phyloP scores from a whole-genome alignment of 2,888 invertebrate species.

The Lasioglossum lativentre region DNA sequence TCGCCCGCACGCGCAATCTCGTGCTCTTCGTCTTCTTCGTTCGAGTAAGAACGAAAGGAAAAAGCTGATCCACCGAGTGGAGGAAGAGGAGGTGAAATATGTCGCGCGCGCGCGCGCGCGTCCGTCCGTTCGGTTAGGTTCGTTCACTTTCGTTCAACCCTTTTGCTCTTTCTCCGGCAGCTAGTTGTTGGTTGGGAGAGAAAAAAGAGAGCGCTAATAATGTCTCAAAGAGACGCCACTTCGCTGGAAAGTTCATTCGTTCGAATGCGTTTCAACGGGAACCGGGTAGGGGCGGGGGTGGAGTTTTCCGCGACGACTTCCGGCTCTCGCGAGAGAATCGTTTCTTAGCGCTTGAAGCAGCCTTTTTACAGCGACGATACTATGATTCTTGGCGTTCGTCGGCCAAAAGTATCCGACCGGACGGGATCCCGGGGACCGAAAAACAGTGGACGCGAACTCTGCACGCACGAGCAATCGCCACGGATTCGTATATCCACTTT shows the following conservation, averaged over 20 bases:
- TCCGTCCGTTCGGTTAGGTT: not conserved
- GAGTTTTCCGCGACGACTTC: slow-evolving; percentile 31
- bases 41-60: not conserved
- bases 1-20: no score
- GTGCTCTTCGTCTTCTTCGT: not conserved
- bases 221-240: slow-evolving; percentile 9
- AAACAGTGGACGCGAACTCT: not conserved
- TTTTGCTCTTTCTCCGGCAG: not conserved
- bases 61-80: not conserved
- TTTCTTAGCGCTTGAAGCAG: not conserved
- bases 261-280: slow-evolving; percentile 16
- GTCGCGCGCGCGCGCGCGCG: no score
- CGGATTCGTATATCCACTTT: not conserved
- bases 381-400: slow-evolving; percentile 24
- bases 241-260: slow-evolving; percentile 52
- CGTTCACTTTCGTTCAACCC: not conserved
- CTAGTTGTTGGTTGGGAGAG: not conserved
- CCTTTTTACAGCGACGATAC: slow-evolving; percentile 11
- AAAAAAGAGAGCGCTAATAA: slow-evolving; percentile 4
- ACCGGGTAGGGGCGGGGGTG: no score
- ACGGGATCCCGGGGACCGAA: slow-evolving; percentile 12
- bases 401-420: slow-evolving; percentile 11
- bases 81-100: no score
- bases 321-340: slow-evolving; percentile 14
- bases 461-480: no score